Conservation (phyloP, 2,113 vertebrate genomes). For the Falcunculus frontatus region DNA sequence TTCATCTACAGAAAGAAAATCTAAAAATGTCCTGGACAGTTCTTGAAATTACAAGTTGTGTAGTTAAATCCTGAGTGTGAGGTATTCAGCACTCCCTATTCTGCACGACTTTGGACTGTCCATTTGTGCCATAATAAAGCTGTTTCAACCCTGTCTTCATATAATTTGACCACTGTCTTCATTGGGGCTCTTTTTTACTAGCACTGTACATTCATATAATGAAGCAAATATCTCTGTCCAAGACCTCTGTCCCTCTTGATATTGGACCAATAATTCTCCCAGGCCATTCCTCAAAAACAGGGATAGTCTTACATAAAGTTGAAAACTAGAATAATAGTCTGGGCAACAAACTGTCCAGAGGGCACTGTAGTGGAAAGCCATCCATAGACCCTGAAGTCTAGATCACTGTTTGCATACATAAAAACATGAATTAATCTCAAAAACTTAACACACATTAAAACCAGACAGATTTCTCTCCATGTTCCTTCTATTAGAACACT, state of each 20-base stretch:
- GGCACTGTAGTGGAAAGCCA: neutral
- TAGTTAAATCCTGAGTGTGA: neutral
- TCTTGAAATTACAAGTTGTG: neutral
- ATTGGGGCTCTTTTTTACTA: neutral
- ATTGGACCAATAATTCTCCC: neutral
- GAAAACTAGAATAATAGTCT: neutral
- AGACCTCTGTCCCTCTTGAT: neutral
- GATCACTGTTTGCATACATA: neutral
- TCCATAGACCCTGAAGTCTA: neutral
- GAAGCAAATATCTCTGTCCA: neutral
- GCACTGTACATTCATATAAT: neutral
- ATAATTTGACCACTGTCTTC: neutral
- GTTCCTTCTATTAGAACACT: conserved; percentile 7
- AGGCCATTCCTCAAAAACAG: neutral
- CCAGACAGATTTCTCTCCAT: conserved; percentile 30
- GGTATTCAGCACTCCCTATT: neutral
- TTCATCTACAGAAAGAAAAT: neutral
- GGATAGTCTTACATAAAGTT: neutral
- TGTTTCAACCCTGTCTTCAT: neutral
- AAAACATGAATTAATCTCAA: neutral
- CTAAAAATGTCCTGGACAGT: neutral
- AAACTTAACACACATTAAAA: neutral
- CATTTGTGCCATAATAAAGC: neutral
- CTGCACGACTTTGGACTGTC: neutral
- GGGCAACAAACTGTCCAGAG: neutral